Percentiles rank a stretch among this genome's conserved stretches.
These are phyloP conservation scores for Cosmia pyralina DNA, from an alignment of 2,888 invertebrate genomes.

Conservation along the genomic window DNA sequence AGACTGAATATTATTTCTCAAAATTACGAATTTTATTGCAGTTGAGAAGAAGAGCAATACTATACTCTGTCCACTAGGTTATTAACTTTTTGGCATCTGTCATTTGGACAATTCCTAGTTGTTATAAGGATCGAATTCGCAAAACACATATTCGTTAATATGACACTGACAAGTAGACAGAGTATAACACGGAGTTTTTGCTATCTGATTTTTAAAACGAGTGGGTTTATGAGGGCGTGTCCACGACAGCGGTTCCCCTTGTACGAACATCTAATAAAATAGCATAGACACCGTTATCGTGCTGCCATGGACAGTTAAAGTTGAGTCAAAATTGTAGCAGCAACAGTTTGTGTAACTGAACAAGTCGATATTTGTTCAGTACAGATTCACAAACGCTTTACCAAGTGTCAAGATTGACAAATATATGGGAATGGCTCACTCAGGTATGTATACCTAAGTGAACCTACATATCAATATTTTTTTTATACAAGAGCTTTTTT, in stretches of 20 bases:
- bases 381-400: neutral
- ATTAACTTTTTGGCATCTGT: too few species aligned
- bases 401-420: neutral
- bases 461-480: neutral
- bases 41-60: neutral
- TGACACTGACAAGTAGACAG: too few species aligned
- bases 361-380: neutral
- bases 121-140: too few species aligned
- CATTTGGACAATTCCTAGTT: too few species aligned
- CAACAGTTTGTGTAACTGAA: neutral
- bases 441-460: neutral
- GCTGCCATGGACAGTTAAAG: too few species aligned
- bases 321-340: neutral
- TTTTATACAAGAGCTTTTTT: too few species aligned
- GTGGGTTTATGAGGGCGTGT: neutral
- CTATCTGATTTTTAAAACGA: neutral
- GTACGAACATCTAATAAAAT: conserved; percentile 2
- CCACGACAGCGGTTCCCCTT: neutral
- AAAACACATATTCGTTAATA: too few species aligned
- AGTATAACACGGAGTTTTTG: neutral
- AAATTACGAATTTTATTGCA: neutral
- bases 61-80: too few species aligned
- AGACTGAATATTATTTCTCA: neutral
- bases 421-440: neutral
- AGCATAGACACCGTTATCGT: neutral